These are phyloP conservation scores for Alces alces DNA, from an alignment of 2,113 vertebrate species.

Conservation along the genomic window DNA sequence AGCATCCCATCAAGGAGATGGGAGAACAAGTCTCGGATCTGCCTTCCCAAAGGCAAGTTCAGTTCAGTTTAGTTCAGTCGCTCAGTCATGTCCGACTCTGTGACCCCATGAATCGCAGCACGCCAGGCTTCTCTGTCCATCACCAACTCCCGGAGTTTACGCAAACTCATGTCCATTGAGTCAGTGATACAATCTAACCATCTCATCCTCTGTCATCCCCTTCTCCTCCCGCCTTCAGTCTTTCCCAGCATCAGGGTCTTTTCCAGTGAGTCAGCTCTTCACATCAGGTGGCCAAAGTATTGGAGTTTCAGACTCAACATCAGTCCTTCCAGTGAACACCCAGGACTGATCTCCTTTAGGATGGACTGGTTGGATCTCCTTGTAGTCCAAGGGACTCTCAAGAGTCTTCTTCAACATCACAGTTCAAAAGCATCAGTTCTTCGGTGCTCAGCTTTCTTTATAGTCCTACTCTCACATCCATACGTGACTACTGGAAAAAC, in stretches of 20 bases:
- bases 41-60: neutral
- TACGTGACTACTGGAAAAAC: neutral
- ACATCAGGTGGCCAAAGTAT: neutral
- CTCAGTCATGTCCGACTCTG: neutral
- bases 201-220: neutral
- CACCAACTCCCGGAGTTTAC: neutral
- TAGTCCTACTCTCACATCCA: neutral
- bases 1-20: rapidly evolving
- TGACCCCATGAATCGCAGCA: neutral
- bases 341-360: neutral
- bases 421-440: neutral
- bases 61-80: neutral
- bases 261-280: neutral
- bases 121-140: neutral
- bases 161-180: neutral
- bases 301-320: neutral
- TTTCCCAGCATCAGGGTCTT: neutral
- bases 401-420: neutral
- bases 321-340: neutral
- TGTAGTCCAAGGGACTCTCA: neutral
- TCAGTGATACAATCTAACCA: neutral
- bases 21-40: neutral
- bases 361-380: neutral
- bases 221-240: neutral
- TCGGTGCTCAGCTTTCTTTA: neutral